Conservation (phyloP, 2,797 vertebrate species). For the Malacoraja senta region DNA sequence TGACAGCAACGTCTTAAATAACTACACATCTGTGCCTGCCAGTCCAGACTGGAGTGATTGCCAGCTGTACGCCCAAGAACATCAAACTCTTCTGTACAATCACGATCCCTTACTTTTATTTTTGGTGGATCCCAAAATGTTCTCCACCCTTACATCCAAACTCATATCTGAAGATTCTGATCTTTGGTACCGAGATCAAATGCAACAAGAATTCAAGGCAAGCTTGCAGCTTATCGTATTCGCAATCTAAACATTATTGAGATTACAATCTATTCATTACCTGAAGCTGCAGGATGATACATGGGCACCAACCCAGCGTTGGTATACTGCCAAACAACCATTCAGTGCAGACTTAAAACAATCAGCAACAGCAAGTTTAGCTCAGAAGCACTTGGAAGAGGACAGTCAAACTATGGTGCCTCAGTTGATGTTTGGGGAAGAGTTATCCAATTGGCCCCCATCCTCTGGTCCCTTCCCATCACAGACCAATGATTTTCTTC, state of each 20-base stretch:
- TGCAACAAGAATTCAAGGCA: not conserved
- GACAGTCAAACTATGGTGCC: not conserved
- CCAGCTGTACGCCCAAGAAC: constrained; percentile 48
- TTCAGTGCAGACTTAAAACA: no score
- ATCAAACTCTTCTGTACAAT: constrained; percentile 45
- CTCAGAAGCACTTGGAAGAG: not conserved
- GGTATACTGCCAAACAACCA: not conserved
- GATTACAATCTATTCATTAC: not conserved
- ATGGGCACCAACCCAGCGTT: not conserved
- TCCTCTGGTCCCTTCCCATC: not conserved
- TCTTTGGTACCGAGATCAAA: not conserved
- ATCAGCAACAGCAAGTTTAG: not conserved
- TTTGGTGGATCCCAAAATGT: constrained; percentile 49
- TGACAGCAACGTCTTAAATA: not conserved
- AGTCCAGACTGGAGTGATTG: constrained; percentile 51
- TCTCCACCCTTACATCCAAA: constrained; percentile 52
- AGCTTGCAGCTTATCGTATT: not conserved
- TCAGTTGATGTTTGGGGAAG: not conserved
- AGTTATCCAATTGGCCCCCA: not conserved
- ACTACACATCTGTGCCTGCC: not conserved
- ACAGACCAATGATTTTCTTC: not conserved
- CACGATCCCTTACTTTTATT: constrained; percentile 49
- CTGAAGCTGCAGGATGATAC: not conserved
- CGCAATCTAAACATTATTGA: not conserved
- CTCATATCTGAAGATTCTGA: constrained; percentile 40